Conservation (phyloP, 2,113 vertebrate genomes). For the Glareola pratincola region DNA sequence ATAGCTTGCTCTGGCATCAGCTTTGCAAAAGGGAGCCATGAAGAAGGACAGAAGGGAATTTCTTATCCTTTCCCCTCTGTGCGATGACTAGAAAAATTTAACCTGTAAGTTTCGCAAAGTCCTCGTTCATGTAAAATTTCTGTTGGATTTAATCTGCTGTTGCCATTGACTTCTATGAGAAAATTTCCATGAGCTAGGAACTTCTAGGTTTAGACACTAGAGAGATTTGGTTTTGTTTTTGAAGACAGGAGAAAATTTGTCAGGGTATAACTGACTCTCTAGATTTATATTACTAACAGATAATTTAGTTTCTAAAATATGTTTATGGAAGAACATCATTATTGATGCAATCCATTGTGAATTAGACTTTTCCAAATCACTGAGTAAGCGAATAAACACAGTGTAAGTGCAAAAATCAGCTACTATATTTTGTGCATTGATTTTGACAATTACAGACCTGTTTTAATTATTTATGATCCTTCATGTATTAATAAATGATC, state of each 20-base stretch:
- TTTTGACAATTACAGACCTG: conserved; percentile 29
- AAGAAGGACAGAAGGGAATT: background rate
- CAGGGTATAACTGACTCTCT: background rate
- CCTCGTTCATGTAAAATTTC: background rate
- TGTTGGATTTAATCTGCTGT: background rate
- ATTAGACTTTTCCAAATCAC: background rate
- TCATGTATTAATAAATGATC: conserved; percentile 54
- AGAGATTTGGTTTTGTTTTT: background rate
- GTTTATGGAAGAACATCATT: background rate
- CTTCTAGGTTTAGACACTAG: background rate
- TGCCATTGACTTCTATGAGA: background rate
- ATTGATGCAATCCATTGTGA: background rate
- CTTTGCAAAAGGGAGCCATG: background rate
- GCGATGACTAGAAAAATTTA: background rate
- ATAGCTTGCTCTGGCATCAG: background rate
- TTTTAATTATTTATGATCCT: conserved; percentile 64
- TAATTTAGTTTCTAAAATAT: background rate
- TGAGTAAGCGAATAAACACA: background rate
- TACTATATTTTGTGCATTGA: conserved; percentile 34
- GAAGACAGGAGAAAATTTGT: background rate
- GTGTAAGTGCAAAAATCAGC: conserved; percentile 4
- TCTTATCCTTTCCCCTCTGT: background rate
- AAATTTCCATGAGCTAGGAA: background rate
- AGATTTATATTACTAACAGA: conserved; percentile 1
- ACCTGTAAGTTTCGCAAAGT: background rate